phyloP scores from a whole-genome alignment of 1,140 invertebrate species.

The Notospermus geniculatus region DNA sequence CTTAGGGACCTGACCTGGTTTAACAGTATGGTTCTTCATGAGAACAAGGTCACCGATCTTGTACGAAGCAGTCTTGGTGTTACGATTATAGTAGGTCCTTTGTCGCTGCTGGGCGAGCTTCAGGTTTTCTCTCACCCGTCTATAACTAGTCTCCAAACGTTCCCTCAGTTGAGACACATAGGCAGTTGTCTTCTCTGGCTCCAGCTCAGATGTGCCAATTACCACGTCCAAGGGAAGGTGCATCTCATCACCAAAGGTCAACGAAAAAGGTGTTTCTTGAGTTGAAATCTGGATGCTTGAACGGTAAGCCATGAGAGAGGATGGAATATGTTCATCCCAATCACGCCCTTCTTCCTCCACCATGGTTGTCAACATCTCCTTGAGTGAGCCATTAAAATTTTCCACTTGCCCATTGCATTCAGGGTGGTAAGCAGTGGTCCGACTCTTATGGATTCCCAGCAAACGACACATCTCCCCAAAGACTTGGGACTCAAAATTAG shows the following conservation, averaged over 20 bases:
- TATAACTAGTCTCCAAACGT: background rate
- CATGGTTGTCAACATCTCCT: slow-evolving; percentile 29
- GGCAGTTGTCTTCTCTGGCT: background rate
- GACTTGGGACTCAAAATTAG: slow-evolving; percentile 16
- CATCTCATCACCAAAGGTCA: slow-evolving; percentile 6
- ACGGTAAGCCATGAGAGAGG: slow-evolving; percentile 13
- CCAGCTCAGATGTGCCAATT: background rate
- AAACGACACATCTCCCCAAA: slow-evolving; percentile 32
- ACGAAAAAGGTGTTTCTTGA: slow-evolving; percentile 5
- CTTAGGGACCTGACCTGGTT: background rate
- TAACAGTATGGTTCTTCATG: background rate
- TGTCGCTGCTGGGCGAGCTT: slow-evolving; percentile 1
- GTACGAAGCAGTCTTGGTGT: background rate
- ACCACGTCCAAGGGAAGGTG: background rate
- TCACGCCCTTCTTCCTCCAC: slow-evolving; percentile 1
- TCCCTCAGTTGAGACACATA: background rate
- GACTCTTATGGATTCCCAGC: slow-evolving; percentile 40
- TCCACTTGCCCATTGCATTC: slow-evolving; percentile 52
- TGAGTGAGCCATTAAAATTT: slow-evolving; percentile 36
- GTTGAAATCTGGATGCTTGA: slow-evolving; percentile 10
- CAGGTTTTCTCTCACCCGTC: background rate
- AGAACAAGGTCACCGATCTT: background rate
- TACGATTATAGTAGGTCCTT: background rate
- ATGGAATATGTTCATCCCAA: slow-evolving; percentile 13
- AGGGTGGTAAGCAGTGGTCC: slow-evolving; percentile 44